Evolutionary conservation across 2,113 vertebrate species (phyloP).

Genomic region (Neodon shergylaensis): DNA sequence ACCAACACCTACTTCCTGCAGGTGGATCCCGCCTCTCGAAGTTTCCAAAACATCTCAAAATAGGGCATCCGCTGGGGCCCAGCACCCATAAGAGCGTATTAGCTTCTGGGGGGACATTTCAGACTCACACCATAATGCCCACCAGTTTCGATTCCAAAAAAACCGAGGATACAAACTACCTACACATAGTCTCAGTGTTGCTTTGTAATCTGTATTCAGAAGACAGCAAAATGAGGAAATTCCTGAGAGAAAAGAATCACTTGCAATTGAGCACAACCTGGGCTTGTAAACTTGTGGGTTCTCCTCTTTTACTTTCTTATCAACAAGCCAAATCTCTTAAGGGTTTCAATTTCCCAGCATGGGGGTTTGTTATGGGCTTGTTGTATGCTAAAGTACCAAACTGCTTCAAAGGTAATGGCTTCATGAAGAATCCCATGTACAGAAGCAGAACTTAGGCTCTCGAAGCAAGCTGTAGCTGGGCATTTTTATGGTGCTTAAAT

Average conservation of each 20-base stretch:
- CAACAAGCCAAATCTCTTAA: slow-evolving; percentile 18
- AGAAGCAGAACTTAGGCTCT: slow-evolving; percentile 18
- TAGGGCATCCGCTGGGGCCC: background rate
- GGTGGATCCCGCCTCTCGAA: background rate
- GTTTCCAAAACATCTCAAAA: background rate
- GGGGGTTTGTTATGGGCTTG: background rate
- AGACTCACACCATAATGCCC: background rate
- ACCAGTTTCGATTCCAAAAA: background rate
- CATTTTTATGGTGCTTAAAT: slow-evolving; percentile 61
- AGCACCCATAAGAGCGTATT: background rate
- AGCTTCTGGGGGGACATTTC: background rate
- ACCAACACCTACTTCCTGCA: background rate
- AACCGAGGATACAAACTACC: background rate
- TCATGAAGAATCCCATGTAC: slow-evolving; percentile 34
- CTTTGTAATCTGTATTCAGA: slow-evolving; percentile 14
- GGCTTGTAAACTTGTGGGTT: background rate
- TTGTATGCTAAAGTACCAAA: slow-evolving; percentile 5
- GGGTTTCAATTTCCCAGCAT: slow-evolving; percentile 49
- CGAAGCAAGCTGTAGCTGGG: background rate
- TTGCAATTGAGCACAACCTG: slow-evolving; percentile 39
- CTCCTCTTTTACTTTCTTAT: slow-evolving; percentile 55
- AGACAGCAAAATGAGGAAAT: background rate
- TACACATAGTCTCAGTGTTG: background rate
- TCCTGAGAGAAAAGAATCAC: background rate
- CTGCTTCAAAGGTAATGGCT: slow-evolving; percentile 53